phyloP scores from a whole-genome alignment of 2,113 vertebrate genomes.

The Aptenodytes forsteri region DNA sequence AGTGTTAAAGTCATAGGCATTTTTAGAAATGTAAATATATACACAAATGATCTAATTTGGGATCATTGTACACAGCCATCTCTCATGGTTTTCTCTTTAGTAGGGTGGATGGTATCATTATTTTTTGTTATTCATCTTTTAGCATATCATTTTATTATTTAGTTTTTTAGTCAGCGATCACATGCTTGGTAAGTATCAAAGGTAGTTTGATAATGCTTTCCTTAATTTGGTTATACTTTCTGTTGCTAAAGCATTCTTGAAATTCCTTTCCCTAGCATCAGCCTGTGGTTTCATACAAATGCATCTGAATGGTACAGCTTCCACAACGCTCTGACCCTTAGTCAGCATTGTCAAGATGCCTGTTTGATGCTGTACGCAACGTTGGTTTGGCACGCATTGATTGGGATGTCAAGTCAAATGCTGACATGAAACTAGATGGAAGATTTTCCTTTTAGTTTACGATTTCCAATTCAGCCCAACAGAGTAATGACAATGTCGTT shows the following conservation, averaged over 20 bases:
- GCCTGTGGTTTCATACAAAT: background rate
- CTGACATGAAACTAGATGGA: background rate
- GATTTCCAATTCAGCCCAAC: background rate
- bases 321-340: accelerated
- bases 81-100: background rate
- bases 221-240: background rate
- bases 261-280: background rate
- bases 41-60: background rate
- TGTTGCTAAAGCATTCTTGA: background rate
- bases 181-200: background rate
- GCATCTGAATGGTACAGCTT: background rate
- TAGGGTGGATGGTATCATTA: background rate
- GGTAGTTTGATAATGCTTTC: background rate
- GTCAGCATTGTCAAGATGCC: background rate
- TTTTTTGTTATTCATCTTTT: background rate
- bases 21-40: background rate
- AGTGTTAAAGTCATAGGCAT: background rate
- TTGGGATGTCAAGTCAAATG: background rate
- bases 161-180: background rate
- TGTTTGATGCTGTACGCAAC: accelerated
- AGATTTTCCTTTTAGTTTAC: background rate
- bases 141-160: background rate
- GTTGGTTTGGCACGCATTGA: accelerated
- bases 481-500: background rate
- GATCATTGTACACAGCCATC: too few species aligned